Percentiles rank a stretch among this genome's conserved stretches.
Conservation (phyloP, 2,113 vertebrate genomes). For the Martes martes region DNA sequence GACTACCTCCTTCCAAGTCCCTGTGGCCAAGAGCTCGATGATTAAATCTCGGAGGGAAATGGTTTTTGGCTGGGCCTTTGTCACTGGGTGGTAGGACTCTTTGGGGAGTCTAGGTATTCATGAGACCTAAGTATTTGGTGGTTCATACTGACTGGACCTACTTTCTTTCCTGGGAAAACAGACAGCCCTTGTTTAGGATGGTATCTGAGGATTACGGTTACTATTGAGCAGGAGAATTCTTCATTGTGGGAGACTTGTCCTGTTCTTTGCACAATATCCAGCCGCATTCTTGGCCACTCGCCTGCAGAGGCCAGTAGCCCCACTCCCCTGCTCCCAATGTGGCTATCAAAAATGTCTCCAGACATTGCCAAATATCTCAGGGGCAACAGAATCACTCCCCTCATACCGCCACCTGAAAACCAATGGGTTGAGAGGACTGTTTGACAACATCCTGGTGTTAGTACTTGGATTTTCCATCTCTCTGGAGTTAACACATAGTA, state of each 20-base stretch:
- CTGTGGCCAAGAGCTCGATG: background rate
- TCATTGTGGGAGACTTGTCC: background rate
- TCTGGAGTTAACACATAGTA: conserved; percentile 54
- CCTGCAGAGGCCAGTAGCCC: background rate
- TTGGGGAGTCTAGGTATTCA: background rate
- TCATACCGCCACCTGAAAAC: background rate
- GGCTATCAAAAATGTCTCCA: background rate
- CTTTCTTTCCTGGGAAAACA: background rate
- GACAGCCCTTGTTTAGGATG: background rate
- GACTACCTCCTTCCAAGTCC: background rate
- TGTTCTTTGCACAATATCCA: background rate
- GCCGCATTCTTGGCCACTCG: background rate
- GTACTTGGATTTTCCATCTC: conserved; percentile 23
- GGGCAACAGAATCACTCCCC: background rate
- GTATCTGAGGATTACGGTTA: background rate
- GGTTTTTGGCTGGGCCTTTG: background rate
- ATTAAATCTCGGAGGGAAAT: background rate
- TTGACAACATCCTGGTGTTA: background rate
- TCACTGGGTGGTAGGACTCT: background rate
- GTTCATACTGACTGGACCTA: background rate
- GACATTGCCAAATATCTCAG: background rate
- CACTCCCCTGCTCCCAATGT: background rate
- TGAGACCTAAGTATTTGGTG: background rate
- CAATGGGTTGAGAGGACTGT: background rate
- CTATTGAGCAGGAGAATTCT: background rate